These are phyloP conservation scores for Triops cancriformis DNA, from an alignment of 1,140 invertebrate genomes.

Conservation along the genomic window DNA sequence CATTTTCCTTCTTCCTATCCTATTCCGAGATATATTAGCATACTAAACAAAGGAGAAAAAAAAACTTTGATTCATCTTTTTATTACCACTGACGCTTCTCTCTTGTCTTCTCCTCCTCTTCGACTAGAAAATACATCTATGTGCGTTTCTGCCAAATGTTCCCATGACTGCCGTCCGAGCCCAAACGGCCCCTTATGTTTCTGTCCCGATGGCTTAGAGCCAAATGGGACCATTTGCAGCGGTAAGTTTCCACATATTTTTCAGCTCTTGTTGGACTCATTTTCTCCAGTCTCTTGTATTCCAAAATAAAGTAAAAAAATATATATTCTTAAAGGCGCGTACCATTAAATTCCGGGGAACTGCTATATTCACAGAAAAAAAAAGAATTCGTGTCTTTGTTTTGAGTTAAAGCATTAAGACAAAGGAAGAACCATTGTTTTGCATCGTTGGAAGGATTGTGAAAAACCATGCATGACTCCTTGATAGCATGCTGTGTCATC, in stretches of 20 bases:
- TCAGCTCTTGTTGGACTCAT: neutral
- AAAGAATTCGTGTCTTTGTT: neutral
- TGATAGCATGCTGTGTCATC: slow-evolving; percentile 13
- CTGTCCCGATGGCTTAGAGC: slow-evolving; percentile 61
- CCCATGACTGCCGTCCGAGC: slow-evolving; percentile 55
- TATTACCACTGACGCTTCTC: slow-evolving; percentile 26
- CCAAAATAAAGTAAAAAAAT: neutral
- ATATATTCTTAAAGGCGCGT: too few relatives aligned
- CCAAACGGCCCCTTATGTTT: slow-evolving; percentile 60
- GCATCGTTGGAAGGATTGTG: neutral
- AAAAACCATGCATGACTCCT: slow-evolving; percentile 1
- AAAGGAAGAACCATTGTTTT: neutral
- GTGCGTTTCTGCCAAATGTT: slow-evolving; percentile 52
- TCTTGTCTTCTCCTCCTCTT: slow-evolving; percentile 29
- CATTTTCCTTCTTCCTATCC: too few relatives aligned
- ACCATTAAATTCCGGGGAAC: too few relatives aligned
- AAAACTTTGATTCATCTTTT: slow-evolving; percentile 16
- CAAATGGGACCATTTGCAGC: slow-evolving; percentile 52
- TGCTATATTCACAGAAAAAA: neutral
- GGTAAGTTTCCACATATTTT: slow-evolving; percentile 40
- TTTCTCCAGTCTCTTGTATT: neutral
- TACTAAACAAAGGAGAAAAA: neutral
- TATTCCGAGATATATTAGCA: slow-evolving; percentile 17
- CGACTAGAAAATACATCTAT: slow-evolving; percentile 44
- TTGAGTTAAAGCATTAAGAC: neutral